Percentiles rank a stretch among this genome's conserved stretches.
Evolutionary conservation across 2,113 vertebrate genomes (phyloP).

Genomic region (Furnarius figulus): DNA sequence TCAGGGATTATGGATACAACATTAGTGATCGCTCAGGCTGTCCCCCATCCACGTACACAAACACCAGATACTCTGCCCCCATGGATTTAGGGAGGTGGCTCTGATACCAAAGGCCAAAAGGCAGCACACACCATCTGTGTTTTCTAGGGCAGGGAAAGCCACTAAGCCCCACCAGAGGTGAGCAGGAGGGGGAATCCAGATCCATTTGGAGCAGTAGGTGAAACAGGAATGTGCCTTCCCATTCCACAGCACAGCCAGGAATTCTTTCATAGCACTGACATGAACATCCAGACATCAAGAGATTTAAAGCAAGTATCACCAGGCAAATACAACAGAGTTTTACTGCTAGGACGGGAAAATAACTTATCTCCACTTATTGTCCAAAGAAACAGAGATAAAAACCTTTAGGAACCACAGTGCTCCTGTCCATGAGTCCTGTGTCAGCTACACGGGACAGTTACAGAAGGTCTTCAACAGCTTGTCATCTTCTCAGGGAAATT

Average conservation of each 20-base stretch:
- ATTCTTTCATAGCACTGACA: neutral
- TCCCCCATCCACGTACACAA: neutral
- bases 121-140: neutral
- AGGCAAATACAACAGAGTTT: neutral
- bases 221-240: neutral
- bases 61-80: neutral
- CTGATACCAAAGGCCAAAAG: neutral
- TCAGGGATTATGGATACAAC: neutral
- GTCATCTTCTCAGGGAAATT: neutral
- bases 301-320: neutral
- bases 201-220: neutral
- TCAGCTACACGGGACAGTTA: neutral
- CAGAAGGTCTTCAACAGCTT: neutral
- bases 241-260: neutral
- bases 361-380: neutral
- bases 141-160: neutral
- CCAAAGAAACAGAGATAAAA: neutral
- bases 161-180: neutral
- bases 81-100: neutral
- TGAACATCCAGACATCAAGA: neutral
- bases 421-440: neutral
- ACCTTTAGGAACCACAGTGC: fast-evolving
- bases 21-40: neutral
- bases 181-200: neutral
- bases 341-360: neutral